Conservation (phyloP, 2,797 vertebrate genomes). For the Channa striata region DNA sequence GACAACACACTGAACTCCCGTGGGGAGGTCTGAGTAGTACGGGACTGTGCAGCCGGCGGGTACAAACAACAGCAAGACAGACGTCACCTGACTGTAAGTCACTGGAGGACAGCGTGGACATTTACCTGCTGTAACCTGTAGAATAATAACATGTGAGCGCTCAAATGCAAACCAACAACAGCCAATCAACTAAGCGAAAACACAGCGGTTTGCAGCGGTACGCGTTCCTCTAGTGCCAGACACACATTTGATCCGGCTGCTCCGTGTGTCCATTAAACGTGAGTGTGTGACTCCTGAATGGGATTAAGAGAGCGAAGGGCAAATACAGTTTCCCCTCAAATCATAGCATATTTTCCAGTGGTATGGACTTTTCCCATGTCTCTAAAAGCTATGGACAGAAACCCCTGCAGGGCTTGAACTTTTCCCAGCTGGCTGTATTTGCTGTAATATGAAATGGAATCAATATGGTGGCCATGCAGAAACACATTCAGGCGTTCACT, state of each 20-base stretch:
- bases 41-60: too few relatives aligned
- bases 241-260: background rate
- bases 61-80: too few relatives aligned
- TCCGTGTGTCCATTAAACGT: background rate
- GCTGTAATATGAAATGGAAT: conserved; percentile 63
- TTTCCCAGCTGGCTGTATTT: conserved; percentile 42
- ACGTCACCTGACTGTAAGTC: too few relatives aligned
- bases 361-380: conserved; percentile 8
- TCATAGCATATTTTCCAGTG: conserved; percentile 21
- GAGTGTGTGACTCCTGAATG: background rate
- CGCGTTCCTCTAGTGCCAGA: background rate
- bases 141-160: too few relatives aligned
- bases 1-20: too few relatives aligned
- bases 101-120: too few relatives aligned
- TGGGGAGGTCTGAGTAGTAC: too few relatives aligned
- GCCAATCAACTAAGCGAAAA: background rate
- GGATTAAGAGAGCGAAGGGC: background rate
- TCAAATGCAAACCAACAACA: too few relatives aligned
- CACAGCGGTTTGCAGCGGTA: background rate
- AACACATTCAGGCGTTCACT: conserved; percentile 50
- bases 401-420: conserved; percentile 42
- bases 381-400: conserved; percentile 38
- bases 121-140: too few relatives aligned
- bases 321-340: conserved; percentile 18
- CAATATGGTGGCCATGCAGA: conserved; percentile 60